Percentiles rank a stretch among this genome's conserved stretches.
These are phyloP conservation scores for Cryptocephalus moraei DNA, from an alignment of 2,888 invertebrate species.

Conservation along the genomic window DNA sequence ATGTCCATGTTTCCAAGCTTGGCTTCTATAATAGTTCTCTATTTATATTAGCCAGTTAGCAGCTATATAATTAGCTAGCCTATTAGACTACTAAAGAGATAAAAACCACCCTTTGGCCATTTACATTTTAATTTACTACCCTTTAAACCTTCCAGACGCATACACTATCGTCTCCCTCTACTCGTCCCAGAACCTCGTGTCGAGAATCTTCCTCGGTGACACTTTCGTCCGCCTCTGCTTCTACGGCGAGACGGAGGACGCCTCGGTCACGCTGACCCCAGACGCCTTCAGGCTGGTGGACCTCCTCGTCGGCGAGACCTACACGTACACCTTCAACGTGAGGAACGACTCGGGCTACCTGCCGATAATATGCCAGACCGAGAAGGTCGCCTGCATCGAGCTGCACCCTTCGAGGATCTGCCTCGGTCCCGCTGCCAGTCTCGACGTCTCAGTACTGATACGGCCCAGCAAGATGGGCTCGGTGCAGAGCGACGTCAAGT, in stretches of 20 bases:
- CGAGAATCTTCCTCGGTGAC: not conserved
- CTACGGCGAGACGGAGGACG: conserved; percentile 45
- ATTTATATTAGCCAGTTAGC: too few relatives aligned
- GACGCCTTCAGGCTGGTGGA: conserved; percentile 39
- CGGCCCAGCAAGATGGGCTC: conserved; percentile 21
- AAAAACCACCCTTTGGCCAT: too few relatives aligned
- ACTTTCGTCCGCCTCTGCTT: conserved; percentile 38
- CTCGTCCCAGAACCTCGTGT: conserved; percentile 3
- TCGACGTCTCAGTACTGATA: conserved; percentile 18
- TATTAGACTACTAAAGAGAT: too few relatives aligned
- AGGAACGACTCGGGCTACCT: conserved; percentile 20
- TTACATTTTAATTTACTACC: too few relatives aligned
- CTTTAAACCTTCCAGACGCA: conserved; percentile 3
- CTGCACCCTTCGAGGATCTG: conserved; percentile 14
- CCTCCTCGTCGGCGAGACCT: conserved; percentile 34
- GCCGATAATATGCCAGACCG: conserved; percentile 21
- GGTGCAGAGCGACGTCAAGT: conserved; percentile 14
- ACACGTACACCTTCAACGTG: conserved; percentile 16
- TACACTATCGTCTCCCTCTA: conserved; percentile 6
- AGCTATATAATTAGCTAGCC: too few relatives aligned
- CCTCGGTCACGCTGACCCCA: conserved; percentile 41
- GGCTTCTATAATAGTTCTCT: too few relatives aligned
- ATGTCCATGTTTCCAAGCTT: too few relatives aligned
- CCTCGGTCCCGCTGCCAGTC: conserved; percentile 13
- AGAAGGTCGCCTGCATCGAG: conserved; percentile 21